Conservation (phyloP, 2,113 vertebrate genomes). For the Xenus cinereus region DNA sequence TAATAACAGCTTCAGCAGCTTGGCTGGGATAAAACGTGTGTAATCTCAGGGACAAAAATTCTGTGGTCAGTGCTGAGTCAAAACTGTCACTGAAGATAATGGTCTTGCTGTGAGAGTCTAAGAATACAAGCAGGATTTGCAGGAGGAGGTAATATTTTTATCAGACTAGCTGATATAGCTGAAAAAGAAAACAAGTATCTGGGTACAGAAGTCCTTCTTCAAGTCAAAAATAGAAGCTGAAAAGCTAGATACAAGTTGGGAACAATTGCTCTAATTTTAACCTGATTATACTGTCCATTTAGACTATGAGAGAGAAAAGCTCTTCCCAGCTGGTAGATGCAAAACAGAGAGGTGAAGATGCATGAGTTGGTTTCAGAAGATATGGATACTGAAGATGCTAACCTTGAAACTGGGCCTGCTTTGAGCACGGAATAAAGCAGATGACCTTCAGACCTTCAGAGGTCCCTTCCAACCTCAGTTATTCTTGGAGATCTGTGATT, state of each 20-base stretch:
- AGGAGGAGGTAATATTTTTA: constrained; percentile 19
- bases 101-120: background rate
- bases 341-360: background rate
- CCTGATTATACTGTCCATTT: background rate
- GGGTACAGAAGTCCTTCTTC: constrained; percentile 1
- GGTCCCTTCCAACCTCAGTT: background rate
- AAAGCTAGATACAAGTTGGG: background rate
- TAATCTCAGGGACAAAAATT: constrained; percentile 40
- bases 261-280: constrained; percentile 31
- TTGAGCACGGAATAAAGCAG: background rate
- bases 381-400: background rate
- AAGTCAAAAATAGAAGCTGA: constrained; percentile 45
- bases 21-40: constrained; percentile 2
- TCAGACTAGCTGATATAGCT: constrained; percentile 9
- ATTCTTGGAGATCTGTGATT: background rate
- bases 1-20: background rate
- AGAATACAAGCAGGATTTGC: constrained; percentile 1
- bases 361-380: background rate
- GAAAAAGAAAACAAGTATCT: constrained; percentile 28
- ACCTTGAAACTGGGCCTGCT: background rate
- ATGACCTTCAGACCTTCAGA: background rate
- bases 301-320: background rate
- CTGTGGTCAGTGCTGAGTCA: constrained; percentile 29
- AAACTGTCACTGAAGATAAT: constrained; percentile 48
- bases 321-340: background rate